phyloP scores from a whole-genome alignment of 2,797 vertebrate genomes.

The Falco cherrug region DNA sequence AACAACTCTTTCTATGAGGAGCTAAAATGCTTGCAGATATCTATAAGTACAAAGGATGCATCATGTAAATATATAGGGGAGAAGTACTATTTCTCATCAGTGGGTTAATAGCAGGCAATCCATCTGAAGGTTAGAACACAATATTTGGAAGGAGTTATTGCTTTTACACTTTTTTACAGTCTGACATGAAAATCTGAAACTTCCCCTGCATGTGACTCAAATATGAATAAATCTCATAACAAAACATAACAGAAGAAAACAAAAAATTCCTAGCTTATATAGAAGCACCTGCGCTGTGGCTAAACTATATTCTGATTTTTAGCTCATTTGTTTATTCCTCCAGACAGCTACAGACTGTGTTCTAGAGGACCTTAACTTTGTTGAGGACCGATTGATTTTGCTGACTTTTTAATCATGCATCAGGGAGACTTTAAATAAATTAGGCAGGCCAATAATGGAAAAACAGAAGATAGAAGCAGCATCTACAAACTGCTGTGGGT shows the following conservation, averaged over 20 bases:
- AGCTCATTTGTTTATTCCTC: background rate
- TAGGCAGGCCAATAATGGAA: background rate
- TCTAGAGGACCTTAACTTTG: background rate
- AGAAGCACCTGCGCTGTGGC: background rate
- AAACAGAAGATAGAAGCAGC: background rate
- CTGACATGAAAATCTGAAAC: constrained; percentile 24
- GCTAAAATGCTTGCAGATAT: constrained; percentile 8
- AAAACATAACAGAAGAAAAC: constrained; percentile 26
- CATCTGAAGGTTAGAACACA: constrained; percentile 23
- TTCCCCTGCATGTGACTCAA: constrained; percentile 3
- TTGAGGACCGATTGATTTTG: background rate
- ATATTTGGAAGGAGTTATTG: constrained; percentile 25
- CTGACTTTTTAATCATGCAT: background rate
- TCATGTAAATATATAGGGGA: background rate
- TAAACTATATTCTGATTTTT: background rate
- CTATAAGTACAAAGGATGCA: constrained; percentile 15
- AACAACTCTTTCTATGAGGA: background rate
- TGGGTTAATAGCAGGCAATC: constrained; percentile 6
- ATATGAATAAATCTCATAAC: constrained; percentile 29
- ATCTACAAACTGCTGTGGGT: background rate
- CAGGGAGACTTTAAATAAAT: background rate
- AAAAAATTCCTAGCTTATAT: background rate
- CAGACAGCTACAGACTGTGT: background rate
- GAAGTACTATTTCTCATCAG: constrained; percentile 19
- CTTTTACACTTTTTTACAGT: constrained; percentile 33